Conservation (phyloP, 2,113 vertebrate genomes). For the Myiopsitta monachus region DNA sequence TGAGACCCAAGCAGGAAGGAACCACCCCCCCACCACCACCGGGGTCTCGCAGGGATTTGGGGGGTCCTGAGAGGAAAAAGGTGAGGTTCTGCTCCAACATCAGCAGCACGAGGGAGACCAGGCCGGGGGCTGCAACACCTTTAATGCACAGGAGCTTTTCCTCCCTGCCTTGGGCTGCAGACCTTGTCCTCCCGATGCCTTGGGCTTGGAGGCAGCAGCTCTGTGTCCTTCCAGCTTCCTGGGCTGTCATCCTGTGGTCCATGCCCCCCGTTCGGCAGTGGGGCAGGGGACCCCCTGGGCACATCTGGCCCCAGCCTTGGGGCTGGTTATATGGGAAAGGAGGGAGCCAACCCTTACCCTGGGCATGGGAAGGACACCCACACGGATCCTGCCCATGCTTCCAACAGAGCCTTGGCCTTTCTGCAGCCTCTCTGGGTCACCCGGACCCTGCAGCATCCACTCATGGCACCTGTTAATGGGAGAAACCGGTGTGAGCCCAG, state of each 20-base stretch:
- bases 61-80: background rate
- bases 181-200: rapidly evolving
- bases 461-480: background rate
- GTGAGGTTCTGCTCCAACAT: background rate
- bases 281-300: background rate
- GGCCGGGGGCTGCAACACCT: background rate
- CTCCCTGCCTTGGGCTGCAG: background rate
- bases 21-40: rapidly evolving
- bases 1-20: background rate
- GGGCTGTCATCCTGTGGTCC: background rate
- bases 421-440: background rate
- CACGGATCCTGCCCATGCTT: rapidly evolving
- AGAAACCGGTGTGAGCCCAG: background rate
- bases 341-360: background rate
- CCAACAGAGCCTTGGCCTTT: rapidly evolving
- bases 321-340: background rate
- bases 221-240: background rate
- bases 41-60: rapidly evolving
- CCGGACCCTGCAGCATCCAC: rapidly evolving
- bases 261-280: rapidly evolving
- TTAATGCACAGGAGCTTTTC: background rate
- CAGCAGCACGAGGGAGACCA: background rate
- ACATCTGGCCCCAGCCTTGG: background rate
- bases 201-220: background rate
- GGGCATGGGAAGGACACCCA: background rate